Conservation (phyloP, 2,113 vertebrate species). For the Pampusana beccarii region DNA sequence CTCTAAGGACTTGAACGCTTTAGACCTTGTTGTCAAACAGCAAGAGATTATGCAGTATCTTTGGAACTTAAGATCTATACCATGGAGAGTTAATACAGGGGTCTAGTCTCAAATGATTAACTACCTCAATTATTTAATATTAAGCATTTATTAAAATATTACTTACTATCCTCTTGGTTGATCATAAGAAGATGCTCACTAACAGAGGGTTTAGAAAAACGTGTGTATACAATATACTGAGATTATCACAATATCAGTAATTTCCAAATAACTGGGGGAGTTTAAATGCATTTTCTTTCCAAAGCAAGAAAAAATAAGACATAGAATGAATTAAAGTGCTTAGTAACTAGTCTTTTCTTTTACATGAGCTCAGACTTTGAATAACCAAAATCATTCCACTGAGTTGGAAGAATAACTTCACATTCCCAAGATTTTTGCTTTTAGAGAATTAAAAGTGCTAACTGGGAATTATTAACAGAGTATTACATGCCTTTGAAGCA, state of each 20-base stretch:
- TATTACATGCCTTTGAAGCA: neutral
- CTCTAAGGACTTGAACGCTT: neutral
- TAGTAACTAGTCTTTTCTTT: neutral
- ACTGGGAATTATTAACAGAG: neutral
- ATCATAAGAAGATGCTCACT: neutral
- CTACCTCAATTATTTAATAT: neutral
- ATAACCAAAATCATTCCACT: neutral
- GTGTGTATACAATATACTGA: neutral
- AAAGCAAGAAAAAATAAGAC: neutral
- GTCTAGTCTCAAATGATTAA: neutral
- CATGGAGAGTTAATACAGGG: neutral
- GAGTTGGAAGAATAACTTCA: neutral
- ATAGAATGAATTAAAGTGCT: neutral
- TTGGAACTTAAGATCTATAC: neutral
- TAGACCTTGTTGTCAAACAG: neutral
- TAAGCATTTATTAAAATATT: neutral
- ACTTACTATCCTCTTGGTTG: neutral
- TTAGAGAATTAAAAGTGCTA: neutral
- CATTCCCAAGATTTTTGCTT: neutral
- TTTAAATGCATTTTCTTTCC: neutral
- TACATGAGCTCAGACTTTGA: neutral
- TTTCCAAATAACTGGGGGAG: neutral
- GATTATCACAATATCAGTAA: neutral
- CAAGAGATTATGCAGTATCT: neutral
- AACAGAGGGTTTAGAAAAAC: neutral